A percentile compares a stretch with the other conserved stretches of the same genome.
These are phyloP conservation scores for Pseudomyrmex concolor DNA, from an alignment of 1,140 invertebrate species.

Conservation along the genomic window DNA sequence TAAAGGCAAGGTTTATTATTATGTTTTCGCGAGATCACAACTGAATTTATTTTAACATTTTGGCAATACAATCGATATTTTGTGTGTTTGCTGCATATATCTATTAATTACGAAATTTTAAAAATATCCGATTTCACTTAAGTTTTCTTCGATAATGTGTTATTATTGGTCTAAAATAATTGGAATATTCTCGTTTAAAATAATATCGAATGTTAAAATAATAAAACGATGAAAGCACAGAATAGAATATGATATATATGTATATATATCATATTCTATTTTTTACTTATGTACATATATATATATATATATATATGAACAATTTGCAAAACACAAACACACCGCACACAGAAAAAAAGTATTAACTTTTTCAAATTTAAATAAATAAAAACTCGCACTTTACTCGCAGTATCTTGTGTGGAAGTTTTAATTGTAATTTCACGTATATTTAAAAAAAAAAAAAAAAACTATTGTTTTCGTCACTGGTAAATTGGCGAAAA, in stretches of 20 bases:
- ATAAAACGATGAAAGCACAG: too few relatives aligned
- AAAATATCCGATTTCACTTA: too few relatives aligned
- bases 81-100: too few relatives aligned
- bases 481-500: slow-evolving; percentile 7
- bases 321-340: too few relatives aligned
- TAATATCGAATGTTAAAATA: too few relatives aligned
- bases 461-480: slow-evolving; percentile 8
- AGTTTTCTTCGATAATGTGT: too few relatives aligned
- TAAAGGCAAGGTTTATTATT: slow-evolving; percentile 25
- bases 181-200: neutral
- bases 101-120: too few relatives aligned
- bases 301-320: too few relatives aligned
- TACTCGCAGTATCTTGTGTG: neutral
- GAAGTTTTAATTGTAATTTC: slow-evolving; percentile 16
- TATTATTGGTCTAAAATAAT: too few relatives aligned
- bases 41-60: slow-evolving; percentile 8
- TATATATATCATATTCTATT: too few relatives aligned
- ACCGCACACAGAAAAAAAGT: neutral
- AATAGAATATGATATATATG: too few relatives aligned
- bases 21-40: neutral
- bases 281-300: too few relatives aligned
- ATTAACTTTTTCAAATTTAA: neutral
- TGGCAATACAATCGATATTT: neutral
- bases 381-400: slow-evolving; percentile 12
- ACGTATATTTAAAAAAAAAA: neutral